A percentile compares a stretch with the other conserved stretches of the same genome.
phyloP scores from a whole-genome alignment of 2,113 vertebrate genomes.

The Cyprinodon variegatus region DNA sequence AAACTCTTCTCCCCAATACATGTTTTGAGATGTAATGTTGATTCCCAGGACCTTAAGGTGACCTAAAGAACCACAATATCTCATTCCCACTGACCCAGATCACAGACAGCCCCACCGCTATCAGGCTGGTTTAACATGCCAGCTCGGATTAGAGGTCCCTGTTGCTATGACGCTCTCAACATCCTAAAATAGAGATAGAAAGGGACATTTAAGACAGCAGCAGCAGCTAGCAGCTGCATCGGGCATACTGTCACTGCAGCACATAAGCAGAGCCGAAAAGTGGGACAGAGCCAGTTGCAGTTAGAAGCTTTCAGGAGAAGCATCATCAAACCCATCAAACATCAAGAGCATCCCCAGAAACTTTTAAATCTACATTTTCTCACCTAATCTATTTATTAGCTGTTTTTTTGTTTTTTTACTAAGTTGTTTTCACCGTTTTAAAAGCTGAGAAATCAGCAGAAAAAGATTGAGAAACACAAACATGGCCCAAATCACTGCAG shows the following conservation, averaged over 20 bases:
- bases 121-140: constrained; percentile 64
- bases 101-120: constrained; percentile 11
- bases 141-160: constrained; percentile 55
- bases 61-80: neutral
- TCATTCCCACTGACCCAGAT: constrained; percentile 1
- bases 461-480: constrained; percentile 43
- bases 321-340: constrained; percentile 14
- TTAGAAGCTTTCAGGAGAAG: constrained; percentile 10
- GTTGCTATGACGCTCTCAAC: constrained; percentile 49
- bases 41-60: neutral
- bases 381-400: neutral
- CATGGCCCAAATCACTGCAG: constrained; percentile 66
- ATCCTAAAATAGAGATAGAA: constrained; percentile 78
- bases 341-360: constrained; percentile 5
- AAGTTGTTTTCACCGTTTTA: constrained; percentile 22
- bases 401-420: neutral
- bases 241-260: constrained; percentile 35
- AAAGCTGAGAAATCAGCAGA: constrained; percentile 44
- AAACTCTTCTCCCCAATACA: neutral
- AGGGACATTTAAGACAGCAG: constrained; percentile 62
- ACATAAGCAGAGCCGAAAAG: constrained; percentile 44
- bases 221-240: constrained; percentile 64
- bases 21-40: neutral
- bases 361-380: neutral
- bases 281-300: constrained; percentile 22